phyloP scores from a whole-genome alignment of 53 echinoderm and acorn worm genomes.

The Crossaster papposus region DNA sequence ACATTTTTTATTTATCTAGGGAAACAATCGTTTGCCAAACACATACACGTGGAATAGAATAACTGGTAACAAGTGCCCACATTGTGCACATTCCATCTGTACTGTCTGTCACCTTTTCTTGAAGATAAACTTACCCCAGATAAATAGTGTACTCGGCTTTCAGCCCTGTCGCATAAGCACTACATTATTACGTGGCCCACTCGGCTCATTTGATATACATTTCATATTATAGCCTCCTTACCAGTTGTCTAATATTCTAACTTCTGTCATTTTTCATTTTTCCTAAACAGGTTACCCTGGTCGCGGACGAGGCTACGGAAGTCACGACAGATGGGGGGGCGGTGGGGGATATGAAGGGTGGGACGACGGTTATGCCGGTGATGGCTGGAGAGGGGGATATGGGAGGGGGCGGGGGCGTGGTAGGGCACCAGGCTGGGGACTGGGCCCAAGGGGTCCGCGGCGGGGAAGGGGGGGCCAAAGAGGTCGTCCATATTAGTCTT shows the following conservation, averaged over 20 bases:
- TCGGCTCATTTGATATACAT: background rate
- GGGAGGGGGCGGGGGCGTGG: background rate
- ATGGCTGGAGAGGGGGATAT: background rate
- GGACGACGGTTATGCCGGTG: background rate
- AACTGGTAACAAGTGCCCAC: no score
- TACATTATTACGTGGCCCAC: no score
- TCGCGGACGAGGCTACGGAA: constrained; percentile 20
- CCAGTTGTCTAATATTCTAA: background rate
- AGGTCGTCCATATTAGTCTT: constrained; percentile 11
- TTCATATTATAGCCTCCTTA: background rate
- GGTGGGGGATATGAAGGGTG: background rate
- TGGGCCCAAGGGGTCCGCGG: background rate
- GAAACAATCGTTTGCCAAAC: no score
- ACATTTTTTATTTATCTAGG: no score
- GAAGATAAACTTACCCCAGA: no score
- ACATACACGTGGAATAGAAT: no score
- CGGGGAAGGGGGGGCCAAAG: background rate
- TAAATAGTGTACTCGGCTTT: no score
- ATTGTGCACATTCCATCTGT: no score
- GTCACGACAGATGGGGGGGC: background rate
- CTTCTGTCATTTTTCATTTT: background rate
- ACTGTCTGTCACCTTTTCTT: no score
- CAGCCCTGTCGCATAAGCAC: no score
- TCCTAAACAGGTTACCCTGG: background rate
- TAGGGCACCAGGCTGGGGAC: background rate